Conservation (phyloP, 2,888 invertebrate genomes). For the Kryphioiulus occultus region DNA sequence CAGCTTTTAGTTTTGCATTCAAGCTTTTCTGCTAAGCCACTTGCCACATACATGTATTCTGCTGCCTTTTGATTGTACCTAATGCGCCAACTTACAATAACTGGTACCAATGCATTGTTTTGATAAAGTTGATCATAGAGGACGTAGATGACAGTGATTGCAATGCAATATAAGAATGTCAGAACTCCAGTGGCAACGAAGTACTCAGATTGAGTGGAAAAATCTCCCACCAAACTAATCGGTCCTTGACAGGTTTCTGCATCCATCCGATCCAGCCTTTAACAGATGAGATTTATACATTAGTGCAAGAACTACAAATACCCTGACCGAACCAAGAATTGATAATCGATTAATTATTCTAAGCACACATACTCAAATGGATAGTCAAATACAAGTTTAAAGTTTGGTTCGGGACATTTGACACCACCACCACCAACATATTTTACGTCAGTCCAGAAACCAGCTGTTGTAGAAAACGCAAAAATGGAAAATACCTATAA, state of each 20-base stretch:
- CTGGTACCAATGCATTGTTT: conserved; percentile 37
- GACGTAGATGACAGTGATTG: conserved; percentile 40
- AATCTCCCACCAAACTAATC: background rate
- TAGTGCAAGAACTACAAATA: background rate
- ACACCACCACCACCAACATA: background rate
- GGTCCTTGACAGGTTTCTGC: background rate
- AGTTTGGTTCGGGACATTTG: background rate
- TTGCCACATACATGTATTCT: too few species aligned
- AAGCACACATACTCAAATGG: conserved; percentile 37
- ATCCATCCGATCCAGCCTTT: background rate
- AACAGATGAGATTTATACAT: background rate
- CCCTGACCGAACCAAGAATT: background rate
- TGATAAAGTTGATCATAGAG: conserved; percentile 44
- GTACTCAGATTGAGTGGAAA: conserved; percentile 44
- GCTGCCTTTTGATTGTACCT: too few species aligned
- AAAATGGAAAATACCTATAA: conserved; percentile 47
- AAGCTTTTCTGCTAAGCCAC: background rate
- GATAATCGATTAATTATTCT: background rate
- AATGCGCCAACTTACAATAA: conserved; percentile 28
- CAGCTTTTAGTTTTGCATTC: too few species aligned
- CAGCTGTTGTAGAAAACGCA: conserved; percentile 46
- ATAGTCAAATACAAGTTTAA: background rate
- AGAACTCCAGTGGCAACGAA: conserved; percentile 46
- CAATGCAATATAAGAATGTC: conserved; percentile 45
- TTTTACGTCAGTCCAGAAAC: conserved; percentile 46